Conservation (phyloP, 1,140 invertebrate genomes). For the Heliconius hewitsoni region DNA sequence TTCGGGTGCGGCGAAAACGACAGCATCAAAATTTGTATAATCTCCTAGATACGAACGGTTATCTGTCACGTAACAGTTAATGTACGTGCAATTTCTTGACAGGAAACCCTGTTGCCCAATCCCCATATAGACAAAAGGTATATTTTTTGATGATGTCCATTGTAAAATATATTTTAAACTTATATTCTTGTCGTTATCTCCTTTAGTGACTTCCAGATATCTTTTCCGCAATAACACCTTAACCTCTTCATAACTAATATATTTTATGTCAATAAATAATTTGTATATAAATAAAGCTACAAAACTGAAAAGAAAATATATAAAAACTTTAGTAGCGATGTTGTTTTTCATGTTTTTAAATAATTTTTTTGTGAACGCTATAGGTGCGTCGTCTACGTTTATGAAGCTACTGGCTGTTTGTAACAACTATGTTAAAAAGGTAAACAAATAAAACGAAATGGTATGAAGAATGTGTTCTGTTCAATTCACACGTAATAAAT, state of each 20-base stretch:
- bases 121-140: conserved; percentile 60
- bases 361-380: background rate
- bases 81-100: conserved; percentile 52
- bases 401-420: background rate
- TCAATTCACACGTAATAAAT: background rate
- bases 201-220: background rate
- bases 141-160: conserved; percentile 56
- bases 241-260: background rate
- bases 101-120: conserved; percentile 52
- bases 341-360: conserved; percentile 20
- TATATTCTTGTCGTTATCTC: background rate
- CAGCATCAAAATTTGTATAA: conserved; percentile 60
- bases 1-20: conserved; percentile 61
- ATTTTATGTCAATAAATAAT: conserved; percentile 13
- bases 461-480: background rate
- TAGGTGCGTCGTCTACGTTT: background rate
- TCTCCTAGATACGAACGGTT: conserved; percentile 47
- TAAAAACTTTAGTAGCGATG: conserved; percentile 14
- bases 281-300: conserved; percentile 17
- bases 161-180: conserved; percentile 61
- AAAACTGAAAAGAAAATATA: conserved; percentile 8
- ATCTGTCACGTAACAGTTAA: conserved; percentile 61
- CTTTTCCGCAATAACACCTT: background rate
- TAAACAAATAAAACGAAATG: conserved; percentile 19
- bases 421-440: conserved; percentile 18